phyloP scores from a whole-genome alignment of 2,888 invertebrate species.

The Drosophila aldrichi region DNA sequence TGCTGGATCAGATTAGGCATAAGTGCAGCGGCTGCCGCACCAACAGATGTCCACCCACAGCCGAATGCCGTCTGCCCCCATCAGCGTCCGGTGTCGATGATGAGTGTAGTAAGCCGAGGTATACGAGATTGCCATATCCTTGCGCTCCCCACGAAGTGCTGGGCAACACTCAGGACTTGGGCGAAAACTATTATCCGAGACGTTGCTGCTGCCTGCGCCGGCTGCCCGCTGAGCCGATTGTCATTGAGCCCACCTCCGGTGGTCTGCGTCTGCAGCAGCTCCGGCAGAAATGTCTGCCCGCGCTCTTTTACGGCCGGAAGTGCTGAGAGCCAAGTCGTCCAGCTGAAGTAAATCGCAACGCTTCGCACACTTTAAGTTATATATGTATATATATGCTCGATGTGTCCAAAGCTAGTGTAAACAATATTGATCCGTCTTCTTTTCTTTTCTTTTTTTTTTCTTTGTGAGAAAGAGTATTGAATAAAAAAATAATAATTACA shows the following conservation, averaged over 20 bases:
- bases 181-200: slow-evolving; percentile 4
- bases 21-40: neutral
- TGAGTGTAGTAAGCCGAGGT: neutral
- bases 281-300: slow-evolving; percentile 19
- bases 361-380: neutral
- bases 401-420: neutral
- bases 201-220: slow-evolving; percentile 43
- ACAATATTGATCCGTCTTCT: neutral
- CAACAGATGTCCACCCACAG: neutral
- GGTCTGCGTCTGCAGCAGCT: slow-evolving; percentile 37
- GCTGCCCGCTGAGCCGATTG: slow-evolving; percentile 38
- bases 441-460: neutral
- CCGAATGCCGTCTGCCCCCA: neutral
- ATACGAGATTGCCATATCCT: neutral
- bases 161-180: neutral
- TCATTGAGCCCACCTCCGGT: slow-evolving; percentile 39
- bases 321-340: neutral
- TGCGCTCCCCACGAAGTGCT: slow-evolving; percentile 2
- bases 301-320: slow-evolving; percentile 40
- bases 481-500: neutral
- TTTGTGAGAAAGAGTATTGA: slow-evolving; percentile 4
- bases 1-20: slow-evolving; percentile 8
- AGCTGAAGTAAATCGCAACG: neutral
- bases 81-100: accelerated
- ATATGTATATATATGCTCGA: neutral